Percentiles rank a stretch among this genome's conserved stretches.
phyloP scores from a whole-genome alignment of 1,140 invertebrate genomes.

The Pinna nobilis region DNA sequence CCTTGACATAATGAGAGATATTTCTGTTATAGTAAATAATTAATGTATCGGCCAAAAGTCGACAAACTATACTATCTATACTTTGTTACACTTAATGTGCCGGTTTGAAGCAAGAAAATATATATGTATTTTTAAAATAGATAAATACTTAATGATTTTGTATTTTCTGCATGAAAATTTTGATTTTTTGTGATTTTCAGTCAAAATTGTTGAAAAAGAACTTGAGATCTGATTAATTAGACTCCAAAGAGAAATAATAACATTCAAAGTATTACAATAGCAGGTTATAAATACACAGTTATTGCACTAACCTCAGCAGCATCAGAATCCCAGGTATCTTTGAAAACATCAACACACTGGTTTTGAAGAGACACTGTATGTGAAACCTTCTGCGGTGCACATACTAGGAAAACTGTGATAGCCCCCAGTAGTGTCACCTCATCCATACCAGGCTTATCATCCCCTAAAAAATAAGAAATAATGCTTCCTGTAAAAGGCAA shows the following conservation, averaged over 20 bases:
- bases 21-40: neutral
- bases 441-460: conserved; percentile 85
- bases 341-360: conserved; percentile 94
- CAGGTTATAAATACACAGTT: too few relatives aligned
- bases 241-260: neutral
- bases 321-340: conserved; percentile 87
- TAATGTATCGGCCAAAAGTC: neutral
- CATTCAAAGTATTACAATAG: neutral
- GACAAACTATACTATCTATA: neutral
- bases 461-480: conserved; percentile 75
- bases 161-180: neutral
- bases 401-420: conserved; percentile 90
- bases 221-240: too few relatives aligned
- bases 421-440: conserved; percentile 87
- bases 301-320: conserved; percentile 82
- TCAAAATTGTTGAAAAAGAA: neutral
- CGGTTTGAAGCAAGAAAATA: too few relatives aligned
- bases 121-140: too few relatives aligned
- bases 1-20: neutral
- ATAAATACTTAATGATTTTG: neutral
- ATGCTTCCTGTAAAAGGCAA: neutral
- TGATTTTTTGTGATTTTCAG: neutral
- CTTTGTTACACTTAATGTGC: too few relatives aligned
- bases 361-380: conserved; percentile 88
- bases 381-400: conserved; percentile 85